These are phyloP conservation scores for Holotrichia oblita DNA, from an alignment of 1,140 invertebrate species.

Conservation along the genomic window DNA sequence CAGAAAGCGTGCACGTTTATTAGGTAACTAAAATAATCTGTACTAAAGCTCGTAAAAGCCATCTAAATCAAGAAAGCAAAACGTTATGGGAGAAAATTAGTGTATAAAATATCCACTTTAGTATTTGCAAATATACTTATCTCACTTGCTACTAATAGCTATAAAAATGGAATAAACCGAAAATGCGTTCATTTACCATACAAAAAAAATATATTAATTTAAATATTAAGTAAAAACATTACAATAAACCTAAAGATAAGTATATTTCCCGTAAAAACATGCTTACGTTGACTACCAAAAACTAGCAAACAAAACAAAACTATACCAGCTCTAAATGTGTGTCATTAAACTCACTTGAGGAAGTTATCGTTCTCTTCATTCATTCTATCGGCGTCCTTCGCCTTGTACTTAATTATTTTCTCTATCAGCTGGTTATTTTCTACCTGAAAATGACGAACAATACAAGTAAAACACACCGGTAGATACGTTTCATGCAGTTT, in stretches of 20 bases:
- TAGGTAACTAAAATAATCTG: not conserved
- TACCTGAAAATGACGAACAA: constrained; percentile 69
- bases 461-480: not conserved
- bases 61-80: not conserved
- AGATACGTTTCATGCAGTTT: not conserved
- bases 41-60: not conserved
- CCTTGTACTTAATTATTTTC: constrained; percentile 89
- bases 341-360: constrained; percentile 72
- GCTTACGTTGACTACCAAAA: not conserved
- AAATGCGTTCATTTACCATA: not conserved
- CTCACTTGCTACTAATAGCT: not conserved
- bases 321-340: not conserved
- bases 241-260: constrained; percentile 1
- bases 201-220: not conserved
- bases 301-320: not conserved
- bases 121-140: not conserved
- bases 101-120: not conserved
- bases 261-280: not conserved
- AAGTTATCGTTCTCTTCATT: constrained; percentile 95
- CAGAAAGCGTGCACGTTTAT: constrained; percentile 20
- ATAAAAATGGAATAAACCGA: not conserved
- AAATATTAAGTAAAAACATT: not conserved
- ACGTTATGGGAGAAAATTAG: not conserved
- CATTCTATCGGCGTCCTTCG: constrained; percentile 92
- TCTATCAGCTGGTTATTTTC: constrained; percentile 90